Percentiles rank a stretch among this genome's conserved stretches.
Evolutionary conservation across 2,888 invertebrate species (phyloP).

Genomic region (Latrodectus hesperus): DNA sequence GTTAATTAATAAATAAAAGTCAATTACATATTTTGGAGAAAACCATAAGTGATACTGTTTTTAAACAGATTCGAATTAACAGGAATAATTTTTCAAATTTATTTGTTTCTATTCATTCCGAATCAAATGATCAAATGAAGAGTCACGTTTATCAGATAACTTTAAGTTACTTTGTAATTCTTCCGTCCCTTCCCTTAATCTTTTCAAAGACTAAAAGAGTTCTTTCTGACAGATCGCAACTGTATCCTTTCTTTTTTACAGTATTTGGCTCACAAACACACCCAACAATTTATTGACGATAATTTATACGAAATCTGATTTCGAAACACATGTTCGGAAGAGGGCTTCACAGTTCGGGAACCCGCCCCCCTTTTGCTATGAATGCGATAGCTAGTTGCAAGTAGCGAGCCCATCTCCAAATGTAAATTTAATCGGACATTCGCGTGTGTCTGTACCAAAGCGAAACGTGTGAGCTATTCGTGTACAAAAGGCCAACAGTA

Average conservation of each 20-base stretch:
- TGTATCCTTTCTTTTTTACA: constrained; percentile 14
- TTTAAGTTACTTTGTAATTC: no score
- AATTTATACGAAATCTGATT: constrained; percentile 65
- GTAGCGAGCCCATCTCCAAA: constrained; percentile 65
- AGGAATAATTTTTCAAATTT: no score
- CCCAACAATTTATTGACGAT: constrained; percentile 63
- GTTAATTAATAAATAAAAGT: no score
- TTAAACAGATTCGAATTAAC: no score
- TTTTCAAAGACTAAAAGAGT: not conserved
- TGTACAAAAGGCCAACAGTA: constrained; percentile 68
- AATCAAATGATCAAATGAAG: no score
- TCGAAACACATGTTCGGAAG: constrained; percentile 58
- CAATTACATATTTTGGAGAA: no score
- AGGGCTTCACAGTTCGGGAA: constrained; percentile 22
- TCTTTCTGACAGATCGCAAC: not conserved
- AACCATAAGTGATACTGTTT: no score
- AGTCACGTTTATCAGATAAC: no score
- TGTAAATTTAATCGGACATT: constrained; percentile 67
- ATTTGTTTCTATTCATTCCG: no score
- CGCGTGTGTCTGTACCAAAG: constrained; percentile 43
- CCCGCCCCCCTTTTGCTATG: constrained; percentile 46
- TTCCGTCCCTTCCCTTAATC: no score
- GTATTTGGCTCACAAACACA: constrained; percentile 43
- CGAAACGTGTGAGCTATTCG: constrained; percentile 62
- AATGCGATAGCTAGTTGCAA: constrained; percentile 49